phyloP scores from a whole-genome alignment of 64 coral and sea anemone genomes.

The Trachythela sp. region DNA sequence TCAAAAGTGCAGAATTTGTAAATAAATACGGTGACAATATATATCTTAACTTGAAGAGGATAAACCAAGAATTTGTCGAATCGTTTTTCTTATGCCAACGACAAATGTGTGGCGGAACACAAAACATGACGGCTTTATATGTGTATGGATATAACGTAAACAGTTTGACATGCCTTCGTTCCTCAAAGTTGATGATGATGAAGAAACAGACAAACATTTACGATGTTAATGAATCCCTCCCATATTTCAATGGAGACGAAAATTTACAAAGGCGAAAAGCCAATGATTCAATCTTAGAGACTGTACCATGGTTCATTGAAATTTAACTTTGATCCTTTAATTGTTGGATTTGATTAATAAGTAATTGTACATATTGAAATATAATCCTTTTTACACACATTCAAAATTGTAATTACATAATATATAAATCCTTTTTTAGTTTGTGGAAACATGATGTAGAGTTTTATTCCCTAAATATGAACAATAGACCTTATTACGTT shows the following conservation, averaged over 20 bases:
- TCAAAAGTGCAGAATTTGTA: background rate
- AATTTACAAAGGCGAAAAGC: background rate
- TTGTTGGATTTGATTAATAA: no score
- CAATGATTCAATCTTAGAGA: background rate
- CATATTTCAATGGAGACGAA: background rate
- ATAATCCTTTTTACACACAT: no score
- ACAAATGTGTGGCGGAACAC: background rate
- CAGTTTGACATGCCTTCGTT: conserved; percentile 6
- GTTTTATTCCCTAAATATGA: no score
- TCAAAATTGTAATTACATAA: no score
- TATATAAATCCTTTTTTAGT: no score
- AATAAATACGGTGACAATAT: background rate
- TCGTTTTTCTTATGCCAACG: background rate
- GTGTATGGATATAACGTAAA: background rate
- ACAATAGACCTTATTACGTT: no score
- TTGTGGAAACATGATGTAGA: no score
- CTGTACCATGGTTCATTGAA: background rate
- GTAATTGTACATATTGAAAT: no score
- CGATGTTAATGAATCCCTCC: conserved; percentile 10
- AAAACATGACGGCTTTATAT: conserved; percentile 15
- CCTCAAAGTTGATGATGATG: background rate
- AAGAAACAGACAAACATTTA: conserved; percentile 7
- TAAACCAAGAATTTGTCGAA: conserved; percentile 17
- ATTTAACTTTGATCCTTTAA: background rate
- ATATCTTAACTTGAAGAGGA: background rate